Conservation (phyloP, 2,113 vertebrate species). For the Emydocephalus ijimae region DNA sequence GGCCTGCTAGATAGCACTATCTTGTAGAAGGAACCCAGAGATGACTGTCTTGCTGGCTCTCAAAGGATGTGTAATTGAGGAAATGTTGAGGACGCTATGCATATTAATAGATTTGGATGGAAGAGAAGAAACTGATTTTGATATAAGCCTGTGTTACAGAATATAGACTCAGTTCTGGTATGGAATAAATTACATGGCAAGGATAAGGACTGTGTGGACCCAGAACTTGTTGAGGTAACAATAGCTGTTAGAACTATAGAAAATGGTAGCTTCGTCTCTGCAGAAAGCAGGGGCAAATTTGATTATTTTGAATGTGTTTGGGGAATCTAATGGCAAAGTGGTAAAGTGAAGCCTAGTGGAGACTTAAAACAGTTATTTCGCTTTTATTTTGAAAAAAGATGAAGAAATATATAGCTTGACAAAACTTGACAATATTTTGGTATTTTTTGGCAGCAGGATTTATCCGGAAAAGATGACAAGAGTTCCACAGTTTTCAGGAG, state of each 20-base stretch:
- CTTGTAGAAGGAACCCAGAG: neutral
- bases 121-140: neutral
- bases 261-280: neutral
- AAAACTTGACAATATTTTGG: neutral
- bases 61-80: neutral
- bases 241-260: neutral
- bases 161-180: neutral
- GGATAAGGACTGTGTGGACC: neutral
- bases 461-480: neutral
- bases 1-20: neutral
- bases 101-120: neutral
- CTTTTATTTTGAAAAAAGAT: neutral
- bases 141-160: neutral
- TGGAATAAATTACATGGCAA: neutral
- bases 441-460: neutral
- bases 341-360: neutral
- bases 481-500: neutral
- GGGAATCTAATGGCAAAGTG: neutral
- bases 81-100: neutral
- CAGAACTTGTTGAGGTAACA: neutral
- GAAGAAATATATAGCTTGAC: neutral
- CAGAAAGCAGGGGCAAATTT: neutral
- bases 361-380: neutral
- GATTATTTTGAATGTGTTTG: neutral
- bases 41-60: neutral